Evolutionary conservation across 2,113 vertebrate species (phyloP), one percentile per base, ranked within the genome.

Genomic region (Lathamus discolor): DNA sequence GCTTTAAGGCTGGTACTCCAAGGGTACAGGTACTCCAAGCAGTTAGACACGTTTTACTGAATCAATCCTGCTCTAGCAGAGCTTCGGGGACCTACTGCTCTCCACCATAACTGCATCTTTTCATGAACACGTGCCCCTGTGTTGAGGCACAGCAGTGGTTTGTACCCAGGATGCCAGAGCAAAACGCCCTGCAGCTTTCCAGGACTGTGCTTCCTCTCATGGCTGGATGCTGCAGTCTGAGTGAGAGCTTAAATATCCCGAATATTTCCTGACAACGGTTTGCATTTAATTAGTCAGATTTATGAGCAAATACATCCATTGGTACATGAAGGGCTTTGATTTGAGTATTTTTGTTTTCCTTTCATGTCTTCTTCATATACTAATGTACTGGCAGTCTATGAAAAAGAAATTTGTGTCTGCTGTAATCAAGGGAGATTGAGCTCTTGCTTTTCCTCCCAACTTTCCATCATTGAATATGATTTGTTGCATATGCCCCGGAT

Each of bases 391-490:
- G 70, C 92, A 92, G 83, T 33, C 80, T 79, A 72, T 68, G 73
- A 94, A 95, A 96, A 94, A 92, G 76, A 82, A 95, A 93, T 91
- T 80, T 87, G 68, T 83, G 84, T 33, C 63, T 90, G 75, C 90
- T 93, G 62, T 94, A 92, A 95, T 93, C 90, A 92, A 84, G 66
- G 82, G 52, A 86, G 83, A 96, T 85, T 78, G 76, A 92, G 70
- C 67, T 88, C 75, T 94, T 83, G 69, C 90, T 81, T 95, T 93
- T 92, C 93, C 93, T 91, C 77, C 62, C 77, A 64, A 19, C 41
- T 91, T 92, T 61, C 83, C 86, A 59, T 93, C 77, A 96, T 35
- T 91, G 93, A 49, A 61, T 92, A 82, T 91, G 93, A 96, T 97
- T 91, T 95, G 93, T 92, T 88, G 86, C 86, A 84, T 92, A 88